Base-by-base conservation (phyloP, 2,113 vertebrate species). In the Tyrannus savana region DNA sequence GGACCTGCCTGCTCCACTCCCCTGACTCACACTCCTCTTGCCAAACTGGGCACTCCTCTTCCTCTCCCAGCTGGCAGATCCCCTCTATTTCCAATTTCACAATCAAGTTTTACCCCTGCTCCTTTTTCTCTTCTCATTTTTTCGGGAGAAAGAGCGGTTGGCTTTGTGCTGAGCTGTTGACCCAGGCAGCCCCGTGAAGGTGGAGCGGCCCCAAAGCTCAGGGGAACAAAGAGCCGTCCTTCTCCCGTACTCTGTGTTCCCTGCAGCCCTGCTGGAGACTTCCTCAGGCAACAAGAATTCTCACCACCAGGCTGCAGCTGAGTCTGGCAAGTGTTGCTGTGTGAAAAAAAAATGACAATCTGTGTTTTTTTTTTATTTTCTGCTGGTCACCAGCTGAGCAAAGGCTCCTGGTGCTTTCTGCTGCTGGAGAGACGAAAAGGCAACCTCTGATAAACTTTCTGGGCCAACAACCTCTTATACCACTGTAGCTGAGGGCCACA, bases 191-290 rank as follows among this genome's bases (percentile, higher is more conserved):
- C 7, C 41, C 1, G 0, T 0, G 22, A n/a, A 87, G 87, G 78
- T 16, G 44, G 35, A 56, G 63, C 4, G 0, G 37, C 92, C 86
- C 86, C 83, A 53, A 62, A 30, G 27, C 76, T 28, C 12, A 62
- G 75, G 46, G 49, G 3, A 74, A 89, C 87, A 72, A 92, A 87
- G 76, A 56, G 37, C 89, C 4, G 10, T 77, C 91, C 59, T 74
- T 95, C 86, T 76, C 76, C 80, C 2, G 73, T n/a, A 95, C 85
- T 12, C 92, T 4, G 13, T 91, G 94, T 93, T 93, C 92, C 90
- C 94, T 64, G 60, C 46, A n/a, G 79, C 96, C 69, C 82, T 33
- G 88, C 92, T 95, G 95, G 96, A 97, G 85, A 84, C 83, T 97
- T 97, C 92, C 95, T 96, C 22, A 82, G 86, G 79, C 89, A 39